Conservation (phyloP, 2,113 vertebrate genomes). For the Oncorhynchus mykiss region DNA sequence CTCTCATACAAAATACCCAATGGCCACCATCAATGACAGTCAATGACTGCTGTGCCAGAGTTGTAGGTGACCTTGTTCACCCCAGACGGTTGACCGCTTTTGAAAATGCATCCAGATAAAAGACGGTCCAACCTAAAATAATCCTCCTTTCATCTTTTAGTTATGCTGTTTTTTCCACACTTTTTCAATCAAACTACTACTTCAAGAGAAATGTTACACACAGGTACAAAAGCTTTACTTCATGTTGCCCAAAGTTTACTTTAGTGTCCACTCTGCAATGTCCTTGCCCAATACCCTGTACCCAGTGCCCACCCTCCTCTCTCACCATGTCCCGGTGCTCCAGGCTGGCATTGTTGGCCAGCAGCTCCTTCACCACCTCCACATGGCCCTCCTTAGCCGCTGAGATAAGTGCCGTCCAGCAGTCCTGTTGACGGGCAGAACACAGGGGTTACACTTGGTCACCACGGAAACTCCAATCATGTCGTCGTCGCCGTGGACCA, state of each 20-base stretch:
- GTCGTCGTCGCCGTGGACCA: neutral
- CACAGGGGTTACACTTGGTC: constrained; percentile 1
- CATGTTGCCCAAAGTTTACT: neutral
- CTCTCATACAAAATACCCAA: neutral
- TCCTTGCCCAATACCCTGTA: neutral
- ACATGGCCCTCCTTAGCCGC: constrained; percentile 92
- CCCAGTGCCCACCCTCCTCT: neutral
- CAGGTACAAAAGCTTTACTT: neutral
- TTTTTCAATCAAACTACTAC: too few relatives aligned
- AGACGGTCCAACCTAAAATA: neutral
- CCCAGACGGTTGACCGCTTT: neutral
- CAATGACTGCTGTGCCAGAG: neutral
- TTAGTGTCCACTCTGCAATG: too few relatives aligned
- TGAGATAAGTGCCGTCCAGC: constrained; percentile 96
- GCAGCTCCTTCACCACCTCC: constrained; percentile 86
- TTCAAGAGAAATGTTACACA: neutral
- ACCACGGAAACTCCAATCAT: constrained; percentile 26
- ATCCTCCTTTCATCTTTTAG: neutral
- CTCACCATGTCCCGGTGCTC: constrained; percentile 96
- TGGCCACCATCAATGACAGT: neutral
- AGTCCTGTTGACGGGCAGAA: constrained; percentile 77
- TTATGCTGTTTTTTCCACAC: neutral
- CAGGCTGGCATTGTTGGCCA: constrained; percentile 83
- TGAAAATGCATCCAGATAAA: neutral
- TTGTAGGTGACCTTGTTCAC: neutral